Percentiles rank a stretch among this genome's conserved stretches.
Evolutionary conservation across 2,888 invertebrate genomes (phyloP).

Genomic region (Macrophya alboannulata): DNA sequence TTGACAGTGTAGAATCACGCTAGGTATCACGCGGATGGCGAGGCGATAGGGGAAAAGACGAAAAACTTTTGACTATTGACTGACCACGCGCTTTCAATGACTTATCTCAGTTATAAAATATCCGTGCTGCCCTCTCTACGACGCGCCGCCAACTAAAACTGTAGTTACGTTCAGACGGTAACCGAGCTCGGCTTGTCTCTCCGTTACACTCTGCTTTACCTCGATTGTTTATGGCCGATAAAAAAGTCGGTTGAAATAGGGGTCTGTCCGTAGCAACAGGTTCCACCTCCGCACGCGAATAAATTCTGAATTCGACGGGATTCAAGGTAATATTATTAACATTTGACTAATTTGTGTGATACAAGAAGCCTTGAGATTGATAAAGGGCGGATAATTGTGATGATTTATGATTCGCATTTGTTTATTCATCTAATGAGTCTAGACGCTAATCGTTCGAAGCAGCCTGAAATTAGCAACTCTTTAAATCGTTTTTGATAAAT

Average conservation of each 20-base stretch:
- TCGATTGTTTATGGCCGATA: neutral
- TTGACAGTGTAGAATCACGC: neutral
- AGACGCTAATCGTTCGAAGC: neutral
- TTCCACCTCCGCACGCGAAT: neutral
- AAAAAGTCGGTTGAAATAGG: neutral
- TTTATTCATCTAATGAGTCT: neutral
- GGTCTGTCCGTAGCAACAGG: neutral
- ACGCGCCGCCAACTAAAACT: neutral
- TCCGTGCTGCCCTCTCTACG: neutral
- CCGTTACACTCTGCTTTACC: neutral
- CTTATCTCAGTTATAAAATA: neutral
- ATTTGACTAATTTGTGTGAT: neutral
- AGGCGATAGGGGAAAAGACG: too few relatives aligned
- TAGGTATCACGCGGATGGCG: neutral
- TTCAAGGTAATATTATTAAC: neutral
- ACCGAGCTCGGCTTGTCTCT: neutral
- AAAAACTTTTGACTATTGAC: too few relatives aligned
- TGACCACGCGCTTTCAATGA: too few relatives aligned
- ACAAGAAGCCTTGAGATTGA: neutral
- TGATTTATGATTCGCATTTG: neutral
- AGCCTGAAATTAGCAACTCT: constrained; percentile 11
- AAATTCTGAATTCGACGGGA: neutral
- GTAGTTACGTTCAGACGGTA: neutral
- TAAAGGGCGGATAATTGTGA: neutral
- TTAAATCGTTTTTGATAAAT: neutral